These are phyloP conservation scores for Thalassophryne amazonica DNA, from an alignment of 2,797 vertebrate species.

Conservation along the genomic window DNA sequence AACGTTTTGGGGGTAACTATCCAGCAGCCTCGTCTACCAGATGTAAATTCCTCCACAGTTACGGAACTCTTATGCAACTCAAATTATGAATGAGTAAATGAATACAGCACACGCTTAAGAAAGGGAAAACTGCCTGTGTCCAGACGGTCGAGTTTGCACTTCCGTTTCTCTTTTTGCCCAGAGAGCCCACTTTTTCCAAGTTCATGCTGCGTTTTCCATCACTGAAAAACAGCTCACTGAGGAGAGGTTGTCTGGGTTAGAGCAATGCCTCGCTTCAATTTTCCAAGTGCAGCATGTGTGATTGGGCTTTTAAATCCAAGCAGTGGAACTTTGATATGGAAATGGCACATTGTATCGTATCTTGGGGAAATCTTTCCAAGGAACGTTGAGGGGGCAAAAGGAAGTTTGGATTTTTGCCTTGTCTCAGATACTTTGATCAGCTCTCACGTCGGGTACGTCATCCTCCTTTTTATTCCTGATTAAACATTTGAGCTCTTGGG, in stretches of 20 bases:
- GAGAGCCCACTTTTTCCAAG: conserved; percentile 64
- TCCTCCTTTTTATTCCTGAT: not conserved
- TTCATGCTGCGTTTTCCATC: conserved; percentile 72
- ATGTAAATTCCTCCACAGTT: conserved; percentile 72
- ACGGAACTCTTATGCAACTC: conserved; percentile 67
- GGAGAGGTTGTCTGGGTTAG: conserved; percentile 64
- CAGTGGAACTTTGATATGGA: conserved; percentile 61
- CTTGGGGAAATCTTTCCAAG: conserved; percentile 51
- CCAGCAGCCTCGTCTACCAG: conserved; percentile 50
- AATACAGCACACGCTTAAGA: conserved; percentile 39
- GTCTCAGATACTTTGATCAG: conserved; percentile 3
- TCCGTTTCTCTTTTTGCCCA: conserved; percentile 49
- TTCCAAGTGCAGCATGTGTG: conserved; percentile 65
- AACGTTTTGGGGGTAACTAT: conserved; percentile 28
- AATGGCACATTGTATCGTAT: conserved; percentile 39
- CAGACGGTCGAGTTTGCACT: conserved; percentile 68
- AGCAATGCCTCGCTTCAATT: conserved; percentile 51
- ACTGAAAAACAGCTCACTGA: conserved; percentile 64
- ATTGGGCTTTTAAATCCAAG: conserved; percentile 49
- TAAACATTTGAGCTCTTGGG: not conserved
- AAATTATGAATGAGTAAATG: conserved; percentile 73
- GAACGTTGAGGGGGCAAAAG: conserved; percentile 30
- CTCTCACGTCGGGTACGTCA: not conserved
- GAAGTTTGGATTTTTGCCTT: conserved; percentile 19
- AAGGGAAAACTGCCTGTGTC: conserved; percentile 62